Evolutionary conservation across 2,113 vertebrate species (phyloP), one percentile per base, ranked within the genome.

Genomic region (Fregata magnificens): DNA sequence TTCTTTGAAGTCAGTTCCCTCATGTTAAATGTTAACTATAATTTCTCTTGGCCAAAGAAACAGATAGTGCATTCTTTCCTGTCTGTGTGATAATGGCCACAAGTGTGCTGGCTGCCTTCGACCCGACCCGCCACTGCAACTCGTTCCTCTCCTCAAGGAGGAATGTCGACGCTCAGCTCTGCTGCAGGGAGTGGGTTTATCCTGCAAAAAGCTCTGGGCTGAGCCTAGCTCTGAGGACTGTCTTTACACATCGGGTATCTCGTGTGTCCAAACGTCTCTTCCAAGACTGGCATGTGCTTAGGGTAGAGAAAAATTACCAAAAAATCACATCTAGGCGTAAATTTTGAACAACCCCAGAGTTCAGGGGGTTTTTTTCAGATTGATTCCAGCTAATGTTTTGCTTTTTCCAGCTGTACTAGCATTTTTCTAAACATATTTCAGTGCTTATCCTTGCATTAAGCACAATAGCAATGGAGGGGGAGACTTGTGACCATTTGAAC

Each of bases 401-500:
- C 16, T 78, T 70, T 65, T 78, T 74, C 55, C 91, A 94, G 91
- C 72, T 73, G 66, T 56, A 63, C 21, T 42, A 40, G 69, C 79
- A 15, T 95, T 95, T 95, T 90, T 89, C 85, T 55, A 16, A 69
- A 91, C 47, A 31, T 74, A n/a, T 81, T 96, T 93, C 80, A 65
- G 67, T 86, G 87, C 88, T 94, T 90, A 67, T 83, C 93, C 84
- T 53, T 90, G 94, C 82, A 93, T 89, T 82, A 91, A 74, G 93
- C 52, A 56, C 80, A 90, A 82, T n/a, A n/a, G 67, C 63, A 44
- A 25, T 62, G 70, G 34, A 84, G 71, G 86, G 91, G 91, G 84
- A 97, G 87, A 94, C 84, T 95, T 98, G 95, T 97, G 97, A 96
- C 96, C 97, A 96, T 98, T 98, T 98, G 98, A 99, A 99, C 98